phyloP scores from a whole-genome alignment of 2,888 invertebrate genomes.

The Synanthedon vespiformis region DNA sequence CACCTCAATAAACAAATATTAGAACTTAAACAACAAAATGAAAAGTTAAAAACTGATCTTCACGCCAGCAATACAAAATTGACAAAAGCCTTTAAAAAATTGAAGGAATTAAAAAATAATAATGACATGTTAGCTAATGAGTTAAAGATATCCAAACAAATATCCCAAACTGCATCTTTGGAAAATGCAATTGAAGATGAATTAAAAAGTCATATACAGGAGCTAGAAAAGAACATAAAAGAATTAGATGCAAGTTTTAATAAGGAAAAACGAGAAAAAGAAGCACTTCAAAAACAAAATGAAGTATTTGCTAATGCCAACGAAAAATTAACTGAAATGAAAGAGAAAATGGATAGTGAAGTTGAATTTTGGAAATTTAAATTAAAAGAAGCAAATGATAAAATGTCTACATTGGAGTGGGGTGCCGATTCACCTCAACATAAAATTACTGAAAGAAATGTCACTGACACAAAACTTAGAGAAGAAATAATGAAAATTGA shows the following conservation, averaged over 20 bases:
- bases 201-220: slow-evolving; percentile 75
- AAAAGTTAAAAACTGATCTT: slow-evolving; percentile 72
- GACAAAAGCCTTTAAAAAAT: slow-evolving; percentile 83
- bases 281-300: slow-evolving; percentile 75
- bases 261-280: slow-evolving; percentile 76
- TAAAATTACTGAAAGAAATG: slow-evolving; percentile 9
- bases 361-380: slow-evolving; percentile 79
- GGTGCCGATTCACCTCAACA: slow-evolving; percentile 25
- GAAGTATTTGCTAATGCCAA: slow-evolving; percentile 81
- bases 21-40: slow-evolving; percentile 69
- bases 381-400: slow-evolving; percentile 76
- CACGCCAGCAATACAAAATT: slow-evolving; percentile 77
- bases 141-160: slow-evolving; percentile 61
- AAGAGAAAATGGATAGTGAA: slow-evolving; percentile 84
- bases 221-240: slow-evolving; percentile 74
- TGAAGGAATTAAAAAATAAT: slow-evolving; percentile 83
- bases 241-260: slow-evolving; percentile 71
- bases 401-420: slow-evolving; percentile 65
- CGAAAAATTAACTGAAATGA: slow-evolving; percentile 82
- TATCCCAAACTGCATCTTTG: slow-evolving; percentile 72
- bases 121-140: slow-evolving; percentile 73
- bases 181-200: slow-evolving; percentile 86
- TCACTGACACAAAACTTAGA: slow-evolving; percentile 18
- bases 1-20: slow-evolving; percentile 72
- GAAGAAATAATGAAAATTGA: slow-evolving; percentile 49